phyloP scores from a whole-genome alignment of 1,140 invertebrate species.

The Ruditapes philippinarum region DNA sequence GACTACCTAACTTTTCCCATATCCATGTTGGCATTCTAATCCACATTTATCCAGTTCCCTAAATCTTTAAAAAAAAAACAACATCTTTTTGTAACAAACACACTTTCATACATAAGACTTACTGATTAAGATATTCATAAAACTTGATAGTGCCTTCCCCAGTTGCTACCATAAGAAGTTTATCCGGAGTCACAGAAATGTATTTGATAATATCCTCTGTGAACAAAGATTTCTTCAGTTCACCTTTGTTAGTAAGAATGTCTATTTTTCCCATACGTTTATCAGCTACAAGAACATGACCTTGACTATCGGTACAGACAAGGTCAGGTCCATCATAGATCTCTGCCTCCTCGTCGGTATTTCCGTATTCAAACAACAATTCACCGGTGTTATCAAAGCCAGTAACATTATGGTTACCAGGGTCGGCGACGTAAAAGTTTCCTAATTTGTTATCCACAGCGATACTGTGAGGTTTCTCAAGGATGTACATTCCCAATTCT shows the following conservation, averaged over 20 bases:
- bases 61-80: too few species aligned
- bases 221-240: constrained; percentile 77
- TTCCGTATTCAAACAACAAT: constrained; percentile 81
- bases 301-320: constrained; percentile 75
- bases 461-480: constrained; percentile 80
- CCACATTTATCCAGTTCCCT: too few species aligned
- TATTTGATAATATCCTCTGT: constrained; percentile 77
- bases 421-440: constrained; percentile 78
- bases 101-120: too few species aligned
- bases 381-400: constrained; percentile 75
- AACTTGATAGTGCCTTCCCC: constrained; percentile 78
- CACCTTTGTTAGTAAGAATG: constrained; percentile 76
- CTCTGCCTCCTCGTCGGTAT: constrained; percentile 78
- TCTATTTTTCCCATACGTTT: constrained; percentile 80
- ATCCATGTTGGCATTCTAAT: too few species aligned
- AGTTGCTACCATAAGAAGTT: constrained; percentile 75
- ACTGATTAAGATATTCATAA: constrained; percentile 77
- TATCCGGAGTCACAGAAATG: constrained; percentile 77
- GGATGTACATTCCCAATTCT: constrained; percentile 69
- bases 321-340: constrained; percentile 81
- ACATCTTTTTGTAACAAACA: too few species aligned
- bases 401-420: constrained; percentile 78
- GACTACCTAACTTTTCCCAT: too few species aligned
- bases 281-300: constrained; percentile 81
- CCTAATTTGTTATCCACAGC: constrained; percentile 71